Evolutionary conservation across 2,888 invertebrate genomes (phyloP).

Genomic region (Meteorus cinctellus): DNA sequence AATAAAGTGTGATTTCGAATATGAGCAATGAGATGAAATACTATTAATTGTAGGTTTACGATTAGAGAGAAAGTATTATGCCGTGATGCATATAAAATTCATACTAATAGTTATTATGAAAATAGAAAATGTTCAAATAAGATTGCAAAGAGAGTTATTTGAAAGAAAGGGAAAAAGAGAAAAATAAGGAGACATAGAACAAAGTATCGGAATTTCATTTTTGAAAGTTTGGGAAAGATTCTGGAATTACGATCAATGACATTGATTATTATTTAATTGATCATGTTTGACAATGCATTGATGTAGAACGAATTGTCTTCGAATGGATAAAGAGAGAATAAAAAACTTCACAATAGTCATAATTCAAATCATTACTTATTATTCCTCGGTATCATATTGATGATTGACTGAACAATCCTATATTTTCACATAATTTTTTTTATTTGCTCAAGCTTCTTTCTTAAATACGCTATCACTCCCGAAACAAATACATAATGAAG

Average conservation of each 20-base stretch:
- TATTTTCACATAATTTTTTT: background rate
- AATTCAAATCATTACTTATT: background rate
- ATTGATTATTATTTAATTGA: conserved; percentile 2
- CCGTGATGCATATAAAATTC: conserved; percentile 39
- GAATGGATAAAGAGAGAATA: background rate
- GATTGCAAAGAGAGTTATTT: conserved; percentile 14
- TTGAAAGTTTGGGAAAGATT: background rate
- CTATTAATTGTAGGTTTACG: conserved; percentile 25
- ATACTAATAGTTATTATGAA: conserved; percentile 37
- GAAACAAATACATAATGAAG: background rate
- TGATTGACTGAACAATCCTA: background rate
- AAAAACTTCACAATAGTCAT: background rate
- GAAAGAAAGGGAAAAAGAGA: too few species aligned
- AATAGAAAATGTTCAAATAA: conserved; percentile 31
- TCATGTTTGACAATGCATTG: background rate
- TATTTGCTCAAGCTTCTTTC: background rate
- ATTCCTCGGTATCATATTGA: background rate
- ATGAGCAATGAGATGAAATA: conserved; percentile 37
- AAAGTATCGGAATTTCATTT: background rate
- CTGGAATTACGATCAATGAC: background rate
- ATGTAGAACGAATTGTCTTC: background rate
- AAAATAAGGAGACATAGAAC: background rate
- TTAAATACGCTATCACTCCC: conserved; percentile 4
- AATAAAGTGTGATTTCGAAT: conserved; percentile 24
- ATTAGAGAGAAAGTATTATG: conserved; percentile 33